Percentiles rank a stretch among this genome's conserved stretches.
Evolutionary conservation across 2,113 vertebrate genomes (phyloP).

Genomic region (Oceanites oceanicus): DNA sequence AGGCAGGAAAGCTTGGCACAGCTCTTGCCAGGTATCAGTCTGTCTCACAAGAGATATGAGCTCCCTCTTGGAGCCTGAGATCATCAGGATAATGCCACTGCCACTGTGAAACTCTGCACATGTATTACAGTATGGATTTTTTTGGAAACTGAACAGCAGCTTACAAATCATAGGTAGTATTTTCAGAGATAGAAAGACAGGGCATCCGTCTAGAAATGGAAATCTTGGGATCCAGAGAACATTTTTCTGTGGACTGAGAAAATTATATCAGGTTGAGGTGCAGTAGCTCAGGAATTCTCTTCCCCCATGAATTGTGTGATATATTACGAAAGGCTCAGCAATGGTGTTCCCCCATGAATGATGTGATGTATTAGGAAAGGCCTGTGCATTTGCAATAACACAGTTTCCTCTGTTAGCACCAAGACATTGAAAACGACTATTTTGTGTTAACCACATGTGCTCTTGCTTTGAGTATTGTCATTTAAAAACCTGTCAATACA

Average conservation of each 20-base stretch:
- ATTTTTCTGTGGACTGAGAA: not conserved
- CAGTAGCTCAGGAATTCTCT: not conserved
- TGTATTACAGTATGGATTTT: not conserved
- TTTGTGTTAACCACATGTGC: not conserved
- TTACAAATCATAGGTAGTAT: not conserved
- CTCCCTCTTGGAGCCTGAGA: not conserved
- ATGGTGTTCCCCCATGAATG: not conserved
- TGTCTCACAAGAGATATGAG: not conserved
- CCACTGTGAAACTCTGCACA: not conserved
- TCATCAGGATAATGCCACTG: not conserved
- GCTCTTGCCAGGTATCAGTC: not conserved
- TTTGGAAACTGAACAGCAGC: not conserved
- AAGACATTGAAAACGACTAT: not conserved
- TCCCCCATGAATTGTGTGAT: not conserved
- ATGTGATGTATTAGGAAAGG: not conserved
- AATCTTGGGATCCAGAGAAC: not conserved
- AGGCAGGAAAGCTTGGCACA: not conserved
- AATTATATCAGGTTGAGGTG: not conserved
- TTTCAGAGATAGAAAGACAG: not conserved
- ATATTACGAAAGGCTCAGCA: not conserved
- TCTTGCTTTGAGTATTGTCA: not conserved
- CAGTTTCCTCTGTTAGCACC: not conserved
- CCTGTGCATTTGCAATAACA: not conserved
- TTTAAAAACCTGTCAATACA: not conserved
- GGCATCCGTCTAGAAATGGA: not conserved